A percentile compares a stretch with the other conserved stretches of the same genome.
These are phyloP conservation scores for Odobenus rosmarus DNA, from an alignment of 2,113 vertebrate species.

Conservation along the genomic window DNA sequence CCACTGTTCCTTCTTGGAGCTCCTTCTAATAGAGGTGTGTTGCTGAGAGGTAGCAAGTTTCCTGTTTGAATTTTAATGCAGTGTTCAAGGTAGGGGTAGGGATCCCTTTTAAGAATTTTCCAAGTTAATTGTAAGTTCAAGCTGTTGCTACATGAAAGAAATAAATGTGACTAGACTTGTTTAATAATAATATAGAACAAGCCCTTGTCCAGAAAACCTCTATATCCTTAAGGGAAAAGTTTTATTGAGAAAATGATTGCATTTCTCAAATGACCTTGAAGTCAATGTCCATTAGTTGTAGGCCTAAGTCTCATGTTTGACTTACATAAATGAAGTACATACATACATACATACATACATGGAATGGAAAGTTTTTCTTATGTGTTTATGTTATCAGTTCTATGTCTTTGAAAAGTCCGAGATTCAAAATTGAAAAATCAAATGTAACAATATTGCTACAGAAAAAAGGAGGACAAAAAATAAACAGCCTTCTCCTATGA, in stretches of 20 bases:
- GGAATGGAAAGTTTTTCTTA: not conserved
- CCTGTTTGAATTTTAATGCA: not conserved
- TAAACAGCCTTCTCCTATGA: slow-evolving; percentile 8
- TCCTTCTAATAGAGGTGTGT: not conserved
- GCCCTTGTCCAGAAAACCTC: slow-evolving; percentile 5
- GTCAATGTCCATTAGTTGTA: not conserved
- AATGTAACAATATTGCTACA: not conserved
- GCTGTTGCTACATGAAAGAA: slow-evolving; percentile 34
- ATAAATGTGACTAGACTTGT: not conserved
- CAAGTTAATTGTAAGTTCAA: slow-evolving; percentile 23
- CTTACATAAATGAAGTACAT: slow-evolving; percentile 16
- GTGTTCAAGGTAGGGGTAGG: not conserved
- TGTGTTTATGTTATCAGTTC: not conserved
- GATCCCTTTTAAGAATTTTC: not conserved
- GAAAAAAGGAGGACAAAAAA: not conserved
- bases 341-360: not conserved
- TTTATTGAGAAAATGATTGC: not conserved
- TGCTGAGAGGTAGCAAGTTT: slow-evolving; percentile 8
- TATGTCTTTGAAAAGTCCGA: not conserved
- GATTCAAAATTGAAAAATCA: slow-evolving; percentile 48
- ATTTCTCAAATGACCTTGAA: not conserved
- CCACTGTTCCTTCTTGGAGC: not conserved
- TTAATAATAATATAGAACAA: slow-evolving; percentile 9
- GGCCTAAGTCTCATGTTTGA: not conserved
- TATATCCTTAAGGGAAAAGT: not conserved